These are phyloP conservation scores for Astyanax mexicanus DNA, from an alignment of 2,797 vertebrate species.

Conservation along the genomic window DNA sequence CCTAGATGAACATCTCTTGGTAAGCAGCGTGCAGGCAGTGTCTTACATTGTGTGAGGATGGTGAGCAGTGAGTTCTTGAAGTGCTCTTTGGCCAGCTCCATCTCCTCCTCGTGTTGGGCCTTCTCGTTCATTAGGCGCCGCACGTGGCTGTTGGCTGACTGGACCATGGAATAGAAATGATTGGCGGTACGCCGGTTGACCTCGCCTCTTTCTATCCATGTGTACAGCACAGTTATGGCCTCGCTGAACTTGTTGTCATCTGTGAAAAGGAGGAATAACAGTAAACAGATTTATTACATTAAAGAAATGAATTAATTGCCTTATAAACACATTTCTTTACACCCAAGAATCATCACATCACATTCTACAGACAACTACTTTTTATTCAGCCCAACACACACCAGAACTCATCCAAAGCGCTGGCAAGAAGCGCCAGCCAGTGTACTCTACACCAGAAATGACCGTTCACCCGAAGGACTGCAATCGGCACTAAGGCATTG, in stretches of 20 bases:
- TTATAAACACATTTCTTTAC: too few relatives aligned
- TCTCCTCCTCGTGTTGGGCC: conserved; percentile 89
- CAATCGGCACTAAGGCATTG: too few relatives aligned
- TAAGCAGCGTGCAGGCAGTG: conserved; percentile 49
- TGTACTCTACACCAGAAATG: too few relatives aligned
- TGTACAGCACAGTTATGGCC: conserved; percentile 87
- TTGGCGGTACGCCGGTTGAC: conserved; percentile 92
- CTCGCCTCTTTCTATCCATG: conserved; percentile 95
- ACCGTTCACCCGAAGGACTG: too few relatives aligned
- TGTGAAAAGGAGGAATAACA: conserved; percentile 61
- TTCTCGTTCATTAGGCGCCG: conserved; percentile 93
- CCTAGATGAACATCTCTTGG: conserved; percentile 51
- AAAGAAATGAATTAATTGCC: not conserved
- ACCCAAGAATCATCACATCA: too few relatives aligned
- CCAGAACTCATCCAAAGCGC: too few relatives aligned
- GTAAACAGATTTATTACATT: not conserved
- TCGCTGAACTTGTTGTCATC: conserved; percentile 91
- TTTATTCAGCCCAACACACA: too few relatives aligned
- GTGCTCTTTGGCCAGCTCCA: conserved; percentile 91
- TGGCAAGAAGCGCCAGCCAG: too few relatives aligned
- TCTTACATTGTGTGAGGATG: conserved; percentile 96
- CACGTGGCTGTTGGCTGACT: conserved; percentile 93
- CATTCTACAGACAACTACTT: too few relatives aligned
- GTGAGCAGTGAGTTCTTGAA: conserved; percentile 92
- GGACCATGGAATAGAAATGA: conserved; percentile 97